Evolutionary conservation across 2,797 vertebrate species (phyloP).

Genomic region (Enteromius treurensis): DNA sequence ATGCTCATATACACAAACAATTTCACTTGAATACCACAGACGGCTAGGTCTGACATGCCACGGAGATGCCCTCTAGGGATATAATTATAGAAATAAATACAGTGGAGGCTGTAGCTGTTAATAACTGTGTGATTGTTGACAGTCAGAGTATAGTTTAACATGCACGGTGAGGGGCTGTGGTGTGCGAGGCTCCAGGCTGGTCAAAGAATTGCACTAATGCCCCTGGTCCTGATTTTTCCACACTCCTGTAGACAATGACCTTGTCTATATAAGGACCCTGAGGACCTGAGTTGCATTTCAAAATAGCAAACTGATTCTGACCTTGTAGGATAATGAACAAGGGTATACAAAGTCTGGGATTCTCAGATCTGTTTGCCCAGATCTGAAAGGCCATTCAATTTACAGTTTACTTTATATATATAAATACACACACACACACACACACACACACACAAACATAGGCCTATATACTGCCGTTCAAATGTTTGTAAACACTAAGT

Average conservation of each 20-base stretch:
- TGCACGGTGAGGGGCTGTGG: slow-evolving; percentile 74
- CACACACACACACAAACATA: background rate
- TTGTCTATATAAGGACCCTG: slow-evolving; percentile 40
- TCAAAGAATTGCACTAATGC: slow-evolving; percentile 45
- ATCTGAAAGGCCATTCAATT: background rate
- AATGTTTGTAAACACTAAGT: background rate
- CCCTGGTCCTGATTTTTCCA: slow-evolving; percentile 31
- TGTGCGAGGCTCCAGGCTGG: slow-evolving; percentile 46
- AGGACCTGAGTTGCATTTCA: slow-evolving; percentile 33
- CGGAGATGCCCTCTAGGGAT: slow-evolving; percentile 76
- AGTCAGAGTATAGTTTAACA: slow-evolving; percentile 83
- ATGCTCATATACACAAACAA: slow-evolving; percentile 56
- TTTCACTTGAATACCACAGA: slow-evolving; percentile 62
- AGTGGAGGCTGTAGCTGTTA: slow-evolving; percentile 80
- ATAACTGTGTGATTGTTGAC: slow-evolving; percentile 86
- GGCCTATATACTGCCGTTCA: background rate
- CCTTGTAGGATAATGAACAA: slow-evolving; percentile 35
- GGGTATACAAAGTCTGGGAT: slow-evolving; percentile 1
- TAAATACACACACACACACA: background rate
- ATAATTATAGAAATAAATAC: slow-evolving; percentile 88
- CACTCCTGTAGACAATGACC: slow-evolving; percentile 28
- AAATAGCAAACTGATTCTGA: slow-evolving; percentile 29
- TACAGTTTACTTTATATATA: background rate
- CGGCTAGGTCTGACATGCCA: slow-evolving; percentile 63
- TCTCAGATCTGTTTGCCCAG: background rate